Evolutionary conservation across 2,888 invertebrate genomes (phyloP).

Genomic region (Eupithecia vulgata): DNA sequence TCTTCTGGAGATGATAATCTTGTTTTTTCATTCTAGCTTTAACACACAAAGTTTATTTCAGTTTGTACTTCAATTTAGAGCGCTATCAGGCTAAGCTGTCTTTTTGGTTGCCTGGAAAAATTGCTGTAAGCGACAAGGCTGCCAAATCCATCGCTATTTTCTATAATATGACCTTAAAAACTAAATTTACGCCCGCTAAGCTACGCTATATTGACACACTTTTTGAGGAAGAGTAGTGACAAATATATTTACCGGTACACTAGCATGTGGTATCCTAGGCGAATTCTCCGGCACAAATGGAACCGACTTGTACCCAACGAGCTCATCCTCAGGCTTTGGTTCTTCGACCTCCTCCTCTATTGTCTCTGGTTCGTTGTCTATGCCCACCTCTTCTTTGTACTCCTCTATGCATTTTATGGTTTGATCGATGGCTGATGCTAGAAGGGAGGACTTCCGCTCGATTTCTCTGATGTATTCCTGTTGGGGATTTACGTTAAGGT

Average conservation of each 20-base stretch:
- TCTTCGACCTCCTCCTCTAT: constrained; percentile 20
- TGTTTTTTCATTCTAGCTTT: no score
- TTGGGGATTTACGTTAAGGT: neutral
- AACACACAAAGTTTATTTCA: no score
- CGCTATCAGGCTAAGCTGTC: no score
- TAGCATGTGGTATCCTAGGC: constrained; percentile 17
- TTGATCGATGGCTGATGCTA: constrained; percentile 75
- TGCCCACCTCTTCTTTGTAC: constrained; percentile 75
- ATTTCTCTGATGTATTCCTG: constrained; percentile 78
- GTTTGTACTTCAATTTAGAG: no score
- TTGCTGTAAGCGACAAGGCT: no score
- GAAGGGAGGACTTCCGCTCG: constrained; percentile 69
- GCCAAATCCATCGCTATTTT: no score
- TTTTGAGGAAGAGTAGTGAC: no score
- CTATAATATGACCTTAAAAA: no score
- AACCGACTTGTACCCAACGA: constrained; percentile 45
- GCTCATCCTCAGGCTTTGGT: constrained; percentile 23
- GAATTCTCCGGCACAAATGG: constrained; percentile 27
- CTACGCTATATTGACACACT: no score
- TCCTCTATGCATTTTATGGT: constrained; percentile 76
- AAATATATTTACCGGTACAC: constrained; percentile 21
- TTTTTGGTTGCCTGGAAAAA: no score
- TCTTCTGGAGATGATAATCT: no score
- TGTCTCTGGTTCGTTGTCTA: constrained; percentile 51
- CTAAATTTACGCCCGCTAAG: no score